Evolutionary conservation across 2,113 vertebrate species (phyloP).

Genomic region (Balaenoptera acutorostrata): DNA sequence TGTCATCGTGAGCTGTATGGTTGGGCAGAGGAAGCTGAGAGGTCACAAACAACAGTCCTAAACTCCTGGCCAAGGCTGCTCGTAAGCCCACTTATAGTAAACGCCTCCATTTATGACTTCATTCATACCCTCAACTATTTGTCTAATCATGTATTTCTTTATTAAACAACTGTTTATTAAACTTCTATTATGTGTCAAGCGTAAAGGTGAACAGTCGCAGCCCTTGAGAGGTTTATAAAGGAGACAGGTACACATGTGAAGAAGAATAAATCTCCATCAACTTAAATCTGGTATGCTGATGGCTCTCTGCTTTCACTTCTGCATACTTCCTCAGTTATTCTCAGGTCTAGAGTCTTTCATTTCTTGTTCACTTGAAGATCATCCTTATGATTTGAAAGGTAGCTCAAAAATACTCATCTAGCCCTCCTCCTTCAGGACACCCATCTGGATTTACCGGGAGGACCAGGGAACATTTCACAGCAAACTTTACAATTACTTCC

Average conservation of each 20-base stretch:
- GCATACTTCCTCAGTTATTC: not conserved
- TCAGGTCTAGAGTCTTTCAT: not conserved
- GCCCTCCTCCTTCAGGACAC: not conserved
- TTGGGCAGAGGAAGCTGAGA: conserved; percentile 28
- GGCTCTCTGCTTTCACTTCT: not conserved
- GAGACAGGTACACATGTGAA: not conserved
- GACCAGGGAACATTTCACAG: not conserved
- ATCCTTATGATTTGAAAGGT: not conserved
- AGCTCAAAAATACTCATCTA: not conserved
- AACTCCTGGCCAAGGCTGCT: not conserved
- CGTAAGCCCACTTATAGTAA: not conserved
- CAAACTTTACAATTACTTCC: not conserved
- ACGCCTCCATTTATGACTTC: not conserved
- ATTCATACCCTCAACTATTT: not conserved
- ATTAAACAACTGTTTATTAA: not conserved
- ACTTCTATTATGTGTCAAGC: not conserved
- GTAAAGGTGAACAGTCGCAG: not conserved
- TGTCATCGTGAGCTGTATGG: conserved; percentile 21
- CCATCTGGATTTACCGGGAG: not conserved
- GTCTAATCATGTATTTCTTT: not conserved
- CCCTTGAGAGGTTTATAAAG: not conserved
- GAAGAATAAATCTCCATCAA: not conserved
- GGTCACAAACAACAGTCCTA: not conserved
- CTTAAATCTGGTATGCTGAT: not conserved
- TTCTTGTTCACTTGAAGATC: not conserved